Evolutionary conservation across 2,888 invertebrate species (phyloP), one percentile per base, ranked within the genome.

Genomic region (Philereme vetulata): DNA sequence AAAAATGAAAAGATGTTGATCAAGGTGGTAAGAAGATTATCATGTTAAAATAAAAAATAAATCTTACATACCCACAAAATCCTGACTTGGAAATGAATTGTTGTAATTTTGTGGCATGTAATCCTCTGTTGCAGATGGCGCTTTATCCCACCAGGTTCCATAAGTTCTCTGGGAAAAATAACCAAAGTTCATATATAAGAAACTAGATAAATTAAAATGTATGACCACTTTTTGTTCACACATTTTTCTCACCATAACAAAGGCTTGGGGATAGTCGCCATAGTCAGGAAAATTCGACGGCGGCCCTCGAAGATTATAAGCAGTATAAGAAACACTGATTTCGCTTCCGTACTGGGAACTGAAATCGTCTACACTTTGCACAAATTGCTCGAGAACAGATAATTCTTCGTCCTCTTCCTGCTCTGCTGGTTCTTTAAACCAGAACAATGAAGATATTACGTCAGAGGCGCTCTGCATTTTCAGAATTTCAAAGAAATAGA

Each of bases 331-430:
- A 79, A 97, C 96, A 88, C 97, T 97, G 64, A 95, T 95, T 84
- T 95, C 96, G 82, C 96, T 96, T 63, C 97, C 98, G 90, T 98
- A 98, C 87, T 97, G 97, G 0, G 97, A 97, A 81, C 97, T 97
- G 80, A 96, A 98, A 82, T 96, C 96, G 48, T 95, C 90, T 45
- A 98, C 96, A 78, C 94, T 94, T 73, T 95, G 93, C 2, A 96
- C 97, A 86, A 95, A 97, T 78, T 97, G 97, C 77, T 96, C 95
- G 42, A 96, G 84, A 74, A 94, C 89, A 21, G 21, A 21, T 69
- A 86, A 80, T 63, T 87, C 83, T 45, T 78, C 77, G 52, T 86
- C 81, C 11, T 85, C 82, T 21, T 85, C 81, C 4, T 71, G 66
- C 61, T 80, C 82, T 42, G 74, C 75, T 42, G 83, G 83, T 10